Evolutionary conservation across 2,797 vertebrate species (phyloP), one percentile per base, ranked within the genome.

Genomic region (Muraenolepis orangiensis): DNA sequence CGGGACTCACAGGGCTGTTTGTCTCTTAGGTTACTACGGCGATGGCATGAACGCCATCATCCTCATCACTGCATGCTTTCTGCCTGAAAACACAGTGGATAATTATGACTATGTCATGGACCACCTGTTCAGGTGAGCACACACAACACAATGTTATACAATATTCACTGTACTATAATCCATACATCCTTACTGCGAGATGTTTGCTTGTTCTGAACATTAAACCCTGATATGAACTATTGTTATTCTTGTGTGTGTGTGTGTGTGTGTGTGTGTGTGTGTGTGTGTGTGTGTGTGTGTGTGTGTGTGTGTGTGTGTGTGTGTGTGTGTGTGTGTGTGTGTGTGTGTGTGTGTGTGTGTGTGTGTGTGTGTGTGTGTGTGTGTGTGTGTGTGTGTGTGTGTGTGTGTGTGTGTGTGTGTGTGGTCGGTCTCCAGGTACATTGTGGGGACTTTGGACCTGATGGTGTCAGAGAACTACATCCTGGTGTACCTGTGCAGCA

Each of bases 61-160:
- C 70, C 82, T 95, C 69, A 94, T 96, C 29, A 91, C 94, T 0
- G 91, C 94, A 42, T 96, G 95, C 75, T 95, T 95, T 78, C 89
- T 96, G 26, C 95, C 95, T 0, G 93, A 93, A 61, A 95, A 91
- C 84, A 91, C 88, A 4, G 83, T 91, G 70, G 92, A 95, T 26
- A 75, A 91, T 82, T 96, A 97, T 0, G 78, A 92, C 6, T 95
- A 95, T 1, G 82, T 96, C 74, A 96, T 96, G 96, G 95, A 96
- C 66, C 93, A 96, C 84, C 89, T 97, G 70, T 96, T 95, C 86
- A 94, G 94, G 95, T 90, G 26, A 51, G 70, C 18, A 32, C 70
- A 70, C 38, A 71, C 11, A 34, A 64, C 38, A 40, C 38, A 13
- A 18, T n/a, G 51, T 23, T 57, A 23, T 57, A n/a, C n/a, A 23